phyloP scores from a whole-genome alignment of 2,113 vertebrate species.

The Myrmecobius fasciatus region DNA sequence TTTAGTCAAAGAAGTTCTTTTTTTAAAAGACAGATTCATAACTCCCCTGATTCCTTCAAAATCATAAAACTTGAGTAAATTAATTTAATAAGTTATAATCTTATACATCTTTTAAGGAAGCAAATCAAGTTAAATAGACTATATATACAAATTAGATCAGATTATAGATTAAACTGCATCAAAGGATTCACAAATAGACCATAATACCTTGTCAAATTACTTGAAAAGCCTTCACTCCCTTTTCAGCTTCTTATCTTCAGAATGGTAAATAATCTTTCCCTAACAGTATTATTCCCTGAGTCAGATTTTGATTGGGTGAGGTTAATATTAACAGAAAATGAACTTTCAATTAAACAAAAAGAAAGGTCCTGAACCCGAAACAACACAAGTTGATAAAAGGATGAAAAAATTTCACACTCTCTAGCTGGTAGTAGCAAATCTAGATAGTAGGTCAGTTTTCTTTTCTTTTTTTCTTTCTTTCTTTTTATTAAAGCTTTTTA shows the following conservation, averaged over 20 bases:
- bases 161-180: not conserved
- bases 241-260: not conserved
- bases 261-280: not conserved
- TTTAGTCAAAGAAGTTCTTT: not conserved
- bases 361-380: not conserved
- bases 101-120: not conserved
- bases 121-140: not conserved
- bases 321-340: not conserved
- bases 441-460: not conserved
- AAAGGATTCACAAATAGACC: not conserved
- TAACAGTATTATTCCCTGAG: not conserved
- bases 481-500: too few species aligned
- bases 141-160: not conserved
- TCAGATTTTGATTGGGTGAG: not conserved
- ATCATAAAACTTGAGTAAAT: not conserved
- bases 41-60: not conserved
- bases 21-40: not conserved
- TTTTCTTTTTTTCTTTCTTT: too few species aligned
- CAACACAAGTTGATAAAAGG: not conserved
- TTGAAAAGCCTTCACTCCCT: not conserved
- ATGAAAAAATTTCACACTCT: not conserved
- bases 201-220: not conserved
- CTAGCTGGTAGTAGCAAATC: not conserved
- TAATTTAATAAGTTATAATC: not conserved
- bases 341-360: not conserved